Percentiles rank a stretch among this genome's conserved stretches.
These are phyloP conservation scores for Cladopsammia gracilis DNA, from an alignment of 64 coral and sea anemone genomes.

Conservation along the genomic window DNA sequence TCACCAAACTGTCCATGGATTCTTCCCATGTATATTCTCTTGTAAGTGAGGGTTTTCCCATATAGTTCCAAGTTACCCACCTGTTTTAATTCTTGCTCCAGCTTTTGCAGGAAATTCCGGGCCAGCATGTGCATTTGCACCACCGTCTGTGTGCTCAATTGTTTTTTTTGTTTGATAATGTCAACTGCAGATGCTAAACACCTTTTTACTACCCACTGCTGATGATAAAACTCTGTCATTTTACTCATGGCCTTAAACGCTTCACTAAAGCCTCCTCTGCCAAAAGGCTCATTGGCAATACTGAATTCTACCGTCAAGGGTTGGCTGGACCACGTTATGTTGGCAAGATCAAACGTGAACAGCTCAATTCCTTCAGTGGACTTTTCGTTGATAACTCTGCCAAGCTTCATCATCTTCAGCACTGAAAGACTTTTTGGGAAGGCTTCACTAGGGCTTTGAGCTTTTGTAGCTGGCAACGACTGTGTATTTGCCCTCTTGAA, in stretches of 20 bases:
- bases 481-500: neutral
- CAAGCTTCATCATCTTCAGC: slow-evolving; percentile 67
- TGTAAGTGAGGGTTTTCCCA: slow-evolving; percentile 40
- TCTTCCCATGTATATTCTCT: slow-evolving; percentile 56
- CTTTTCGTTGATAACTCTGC: slow-evolving; percentile 45
- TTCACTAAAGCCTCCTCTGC: slow-evolving; percentile 69
- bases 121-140: slow-evolving; percentile 70
- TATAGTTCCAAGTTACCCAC: slow-evolving; percentile 38
- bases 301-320: slow-evolving; percentile 29
- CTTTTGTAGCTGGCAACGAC: neutral
- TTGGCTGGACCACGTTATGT: slow-evolving; percentile 40
- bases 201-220: slow-evolving; percentile 73
- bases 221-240: slow-evolving; percentile 40
- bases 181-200: slow-evolving; percentile 26
- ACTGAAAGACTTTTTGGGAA: slow-evolving; percentile 60
- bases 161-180: slow-evolving; percentile 51
- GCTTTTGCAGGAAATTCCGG: slow-evolving; percentile 53
- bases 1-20: slow-evolving; percentile 11
- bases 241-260: slow-evolving; percentile 71
- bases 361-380: slow-evolving; percentile 25
- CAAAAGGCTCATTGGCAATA: slow-evolving; percentile 71
- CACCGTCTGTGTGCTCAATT: slow-evolving; percentile 59
- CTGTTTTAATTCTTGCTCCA: slow-evolving; percentile 22
- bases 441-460: neutral
- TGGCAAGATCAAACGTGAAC: slow-evolving; percentile 49